Conservation (phyloP, 2,888 invertebrate genomes). For the Gari tellinella region DNA sequence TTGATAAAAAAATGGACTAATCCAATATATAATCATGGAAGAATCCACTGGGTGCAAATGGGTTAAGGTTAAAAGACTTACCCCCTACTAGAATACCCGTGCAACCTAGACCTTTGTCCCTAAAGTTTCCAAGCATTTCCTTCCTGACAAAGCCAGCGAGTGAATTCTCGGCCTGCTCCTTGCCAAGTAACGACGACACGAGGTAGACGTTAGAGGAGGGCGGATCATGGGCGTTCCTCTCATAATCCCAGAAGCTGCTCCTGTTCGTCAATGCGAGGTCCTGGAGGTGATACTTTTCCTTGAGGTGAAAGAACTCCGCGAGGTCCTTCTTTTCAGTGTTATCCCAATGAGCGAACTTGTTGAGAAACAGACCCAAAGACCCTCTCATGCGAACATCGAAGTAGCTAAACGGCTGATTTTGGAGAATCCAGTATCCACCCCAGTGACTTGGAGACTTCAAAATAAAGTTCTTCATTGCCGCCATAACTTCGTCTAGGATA, state of each 20-base stretch:
- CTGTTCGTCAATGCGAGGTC: slow-evolving; percentile 23
- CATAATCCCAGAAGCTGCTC: slow-evolving; percentile 55
- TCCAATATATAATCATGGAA: too few species aligned
- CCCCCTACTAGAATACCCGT: slow-evolving; percentile 49
- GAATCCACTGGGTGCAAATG: too few species aligned
- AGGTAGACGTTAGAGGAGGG: slow-evolving; percentile 27
- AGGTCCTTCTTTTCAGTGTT: slow-evolving; percentile 49
- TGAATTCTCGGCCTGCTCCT: neutral
- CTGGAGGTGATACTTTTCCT: slow-evolving; percentile 9
- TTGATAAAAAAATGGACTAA: too few species aligned
- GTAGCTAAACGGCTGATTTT: slow-evolving; percentile 16
- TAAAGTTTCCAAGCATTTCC: slow-evolving; percentile 13
- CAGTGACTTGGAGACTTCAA: slow-evolving; percentile 40
- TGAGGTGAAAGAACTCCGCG: slow-evolving; percentile 37
- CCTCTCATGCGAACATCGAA: slow-evolving; percentile 17
- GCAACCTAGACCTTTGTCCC: slow-evolving; percentile 21
- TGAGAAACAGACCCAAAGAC: slow-evolving; percentile 25
- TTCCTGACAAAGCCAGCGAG: slow-evolving; percentile 15
- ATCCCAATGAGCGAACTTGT: slow-evolving; percentile 55
- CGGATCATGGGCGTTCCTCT: slow-evolving; percentile 19
- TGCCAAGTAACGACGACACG: slow-evolving; percentile 30
- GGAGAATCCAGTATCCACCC: slow-evolving; percentile 56
- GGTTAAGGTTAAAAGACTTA: neutral
- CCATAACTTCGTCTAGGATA: slow-evolving; percentile 9
- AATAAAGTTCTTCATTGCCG: slow-evolving; percentile 14